These are phyloP conservation scores for Scolanthus callimorphus DNA, from an alignment of 92 coral and sea anemone genomes.

Conservation along the genomic window DNA sequence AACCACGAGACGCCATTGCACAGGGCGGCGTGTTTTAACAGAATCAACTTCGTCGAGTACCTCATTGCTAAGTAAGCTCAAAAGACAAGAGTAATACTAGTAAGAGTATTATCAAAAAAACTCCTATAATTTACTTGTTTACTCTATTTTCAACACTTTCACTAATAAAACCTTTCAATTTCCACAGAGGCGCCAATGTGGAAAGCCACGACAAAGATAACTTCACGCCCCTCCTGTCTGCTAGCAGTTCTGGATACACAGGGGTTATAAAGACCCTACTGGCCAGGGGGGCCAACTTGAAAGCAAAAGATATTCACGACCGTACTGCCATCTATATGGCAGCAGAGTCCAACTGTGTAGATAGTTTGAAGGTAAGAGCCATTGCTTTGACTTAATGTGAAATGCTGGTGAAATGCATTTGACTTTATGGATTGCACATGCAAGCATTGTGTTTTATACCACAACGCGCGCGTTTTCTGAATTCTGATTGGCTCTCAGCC, in stretches of 20 bases:
- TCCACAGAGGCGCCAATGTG: constrained; percentile 79
- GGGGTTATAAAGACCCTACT: constrained; percentile 45
- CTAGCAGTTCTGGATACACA: constrained; percentile 76
- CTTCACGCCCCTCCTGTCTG: constrained; percentile 72
- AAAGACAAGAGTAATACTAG: background rate
- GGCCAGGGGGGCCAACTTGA: constrained; percentile 59
- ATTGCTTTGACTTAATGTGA: too few species aligned
- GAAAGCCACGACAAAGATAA: constrained; percentile 91
- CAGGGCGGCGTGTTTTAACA: constrained; percentile 81
- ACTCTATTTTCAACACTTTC: too few species aligned
- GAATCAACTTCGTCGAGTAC: constrained; percentile 49
- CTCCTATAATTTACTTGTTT: too few species aligned
- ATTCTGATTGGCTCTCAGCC: too few species aligned
- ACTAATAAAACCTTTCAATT: too few species aligned
- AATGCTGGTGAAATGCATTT: too few species aligned
- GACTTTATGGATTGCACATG: too few species aligned
- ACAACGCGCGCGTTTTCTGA: too few species aligned
- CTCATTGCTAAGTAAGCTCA: background rate
- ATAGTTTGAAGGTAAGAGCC: constrained; percentile 75
- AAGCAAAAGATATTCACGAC: constrained; percentile 59
- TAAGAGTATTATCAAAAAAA: too few species aligned
- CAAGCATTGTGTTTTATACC: too few species aligned
- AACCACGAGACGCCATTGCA: constrained; percentile 96
- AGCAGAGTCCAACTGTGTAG: constrained; percentile 87
- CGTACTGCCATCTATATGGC: constrained; percentile 83